Evolutionary conservation across 2,797 vertebrate genomes (phyloP), one percentile per base, ranked within the genome.

Genomic region (Erpetoichthys calabaricus): DNA sequence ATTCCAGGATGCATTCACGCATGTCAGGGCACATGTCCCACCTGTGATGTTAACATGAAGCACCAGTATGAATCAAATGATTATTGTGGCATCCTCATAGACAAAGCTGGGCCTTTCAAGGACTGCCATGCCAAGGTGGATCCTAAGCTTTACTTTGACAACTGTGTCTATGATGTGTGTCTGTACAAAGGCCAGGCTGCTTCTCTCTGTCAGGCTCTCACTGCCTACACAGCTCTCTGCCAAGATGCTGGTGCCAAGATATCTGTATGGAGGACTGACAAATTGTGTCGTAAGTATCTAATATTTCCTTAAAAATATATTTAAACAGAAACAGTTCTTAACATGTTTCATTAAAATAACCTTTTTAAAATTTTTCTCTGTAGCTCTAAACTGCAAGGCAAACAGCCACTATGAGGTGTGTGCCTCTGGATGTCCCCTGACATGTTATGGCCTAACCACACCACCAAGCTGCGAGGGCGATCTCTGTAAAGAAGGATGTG

Each of bases 401-500:
- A 80, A 91, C 73, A 88, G 89, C 70, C 86, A 90, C 64, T 90
- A 86, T 7, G 83, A 84, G 54, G 54, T 79, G 5, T 91, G 89
- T 57, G 77, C 81, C 49, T 64, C 75, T 7, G 74, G 76, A 44
- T 91, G 89, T 66, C 81, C 83, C 0, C 67, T 76, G n/a, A 82
- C 71, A 62, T 92, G 90, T 67, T 75, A 76, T 0, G 50, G 45
- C 6, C 57, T 67, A 55, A 72, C 73, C 9, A 41, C 63, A 3
- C 0, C 57, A 4, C 57, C 59, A 10, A 54, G 47, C 2, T 92
- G 88, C 59, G 71, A 69, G n/a, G 53, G 44, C 1, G 80, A 63
- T 3, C 69, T 73, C 62, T 91, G 89, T 45, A 61, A 69, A 5
- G 85, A 90, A 67, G 77, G 79, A 63, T 92, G 90, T 8, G 82